Conservation (phyloP, 2,797 vertebrate genomes). For the Sparus aurata region DNA sequence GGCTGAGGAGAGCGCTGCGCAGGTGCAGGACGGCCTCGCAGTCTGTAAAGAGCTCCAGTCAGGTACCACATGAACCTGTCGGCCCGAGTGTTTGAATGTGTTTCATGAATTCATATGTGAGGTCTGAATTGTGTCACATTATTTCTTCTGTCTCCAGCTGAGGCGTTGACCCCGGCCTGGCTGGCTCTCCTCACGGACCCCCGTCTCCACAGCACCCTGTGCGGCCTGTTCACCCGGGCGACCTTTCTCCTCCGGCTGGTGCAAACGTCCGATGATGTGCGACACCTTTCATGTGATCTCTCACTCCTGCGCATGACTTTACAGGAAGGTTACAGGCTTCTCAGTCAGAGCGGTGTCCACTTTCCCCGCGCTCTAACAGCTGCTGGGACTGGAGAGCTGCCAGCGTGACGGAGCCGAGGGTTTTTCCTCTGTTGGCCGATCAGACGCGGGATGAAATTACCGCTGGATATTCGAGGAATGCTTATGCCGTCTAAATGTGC, state of each 20-base stretch:
- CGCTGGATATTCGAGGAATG: constrained; percentile 43
- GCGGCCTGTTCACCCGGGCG: constrained; percentile 81
- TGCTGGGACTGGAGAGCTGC: constrained; percentile 57
- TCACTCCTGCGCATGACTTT: constrained; percentile 62
- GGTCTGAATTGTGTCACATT: neutral
- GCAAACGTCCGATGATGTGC: constrained; percentile 57
- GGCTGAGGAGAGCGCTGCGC: constrained; percentile 66
- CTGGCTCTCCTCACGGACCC: constrained; percentile 84
- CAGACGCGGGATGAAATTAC: constrained; percentile 37
- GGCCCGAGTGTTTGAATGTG: neutral
- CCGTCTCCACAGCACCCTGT: constrained; percentile 81
- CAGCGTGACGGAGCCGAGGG: constrained; percentile 4
- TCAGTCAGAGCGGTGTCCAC: constrained; percentile 77
- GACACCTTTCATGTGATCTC: constrained; percentile 65
- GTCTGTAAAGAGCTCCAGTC: constrained; percentile 78
- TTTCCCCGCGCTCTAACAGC: constrained; percentile 69
- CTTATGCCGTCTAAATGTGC: constrained; percentile 28
- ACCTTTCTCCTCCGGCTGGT: constrained; percentile 76
- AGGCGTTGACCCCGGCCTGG: constrained; percentile 64
- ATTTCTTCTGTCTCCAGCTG: constrained; percentile 65
- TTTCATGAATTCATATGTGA: neutral
- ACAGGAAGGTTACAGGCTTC: constrained; percentile 57
- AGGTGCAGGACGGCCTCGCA: constrained; percentile 75
- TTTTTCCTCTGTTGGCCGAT: neutral
- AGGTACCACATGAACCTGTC: constrained; percentile 77